These are phyloP conservation scores for Coremacera marginata DNA, from an alignment of 2,888 invertebrate genomes.

Conservation along the genomic window DNA sequence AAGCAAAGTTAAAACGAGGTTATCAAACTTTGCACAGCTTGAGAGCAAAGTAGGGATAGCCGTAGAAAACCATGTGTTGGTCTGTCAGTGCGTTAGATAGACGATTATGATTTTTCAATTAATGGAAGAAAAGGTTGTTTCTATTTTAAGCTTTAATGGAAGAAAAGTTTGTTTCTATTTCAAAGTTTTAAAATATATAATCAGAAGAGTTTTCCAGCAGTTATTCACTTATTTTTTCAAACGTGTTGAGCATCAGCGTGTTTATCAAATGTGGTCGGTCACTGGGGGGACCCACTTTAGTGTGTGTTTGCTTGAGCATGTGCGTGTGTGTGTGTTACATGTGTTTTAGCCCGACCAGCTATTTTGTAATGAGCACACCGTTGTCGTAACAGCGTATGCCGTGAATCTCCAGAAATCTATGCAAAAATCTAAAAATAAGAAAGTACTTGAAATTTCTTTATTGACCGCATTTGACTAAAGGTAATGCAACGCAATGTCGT, in stretches of 20 bases:
- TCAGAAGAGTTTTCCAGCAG: background rate
- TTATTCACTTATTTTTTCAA: background rate
- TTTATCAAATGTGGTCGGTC: constrained; percentile 11
- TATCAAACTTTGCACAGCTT: background rate
- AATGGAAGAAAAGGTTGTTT: background rate
- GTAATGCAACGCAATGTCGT: background rate
- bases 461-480: background rate
- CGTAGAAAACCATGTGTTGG: constrained; percentile 3
- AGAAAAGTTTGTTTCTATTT: background rate
- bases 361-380: constrained; percentile 27
- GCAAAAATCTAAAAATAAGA: background rate
- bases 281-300: background rate
- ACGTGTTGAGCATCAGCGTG: constrained; percentile 27
- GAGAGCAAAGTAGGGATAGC: background rate
- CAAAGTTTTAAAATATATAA: background rate
- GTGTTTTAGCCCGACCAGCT: constrained; percentile 9
- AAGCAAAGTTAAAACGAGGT: background rate
- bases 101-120: too few relatives aligned
- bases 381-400: background rate
- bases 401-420: background rate
- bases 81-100: background rate
- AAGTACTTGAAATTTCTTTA: background rate
- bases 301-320: background rate
- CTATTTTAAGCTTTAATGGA: background rate
- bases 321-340: constrained; percentile 25